Conservation (phyloP, 2,797 vertebrate genomes). For the Danio tinwini region DNA sequence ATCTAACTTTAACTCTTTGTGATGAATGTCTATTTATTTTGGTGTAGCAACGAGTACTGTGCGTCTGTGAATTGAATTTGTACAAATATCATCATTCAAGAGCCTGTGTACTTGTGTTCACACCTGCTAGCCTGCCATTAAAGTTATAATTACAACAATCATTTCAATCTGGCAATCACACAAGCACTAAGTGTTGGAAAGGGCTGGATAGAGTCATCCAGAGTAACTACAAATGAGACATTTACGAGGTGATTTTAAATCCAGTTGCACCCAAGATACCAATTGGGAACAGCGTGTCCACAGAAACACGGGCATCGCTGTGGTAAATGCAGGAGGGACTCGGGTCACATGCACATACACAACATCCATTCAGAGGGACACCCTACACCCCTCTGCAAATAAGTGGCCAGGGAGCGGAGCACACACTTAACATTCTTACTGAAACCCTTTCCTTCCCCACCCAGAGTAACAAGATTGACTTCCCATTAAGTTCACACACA, state of each 20-base stretch:
- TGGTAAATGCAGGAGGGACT: slow-evolving; percentile 31
- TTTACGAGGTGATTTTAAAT: slow-evolving; percentile 31
- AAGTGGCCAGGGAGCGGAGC: slow-evolving; percentile 63
- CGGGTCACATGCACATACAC: slow-evolving; percentile 37
- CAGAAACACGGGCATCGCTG: slow-evolving; percentile 33
- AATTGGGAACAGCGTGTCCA: slow-evolving; percentile 37
- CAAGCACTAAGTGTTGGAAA: neutral
- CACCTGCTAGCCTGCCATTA: neutral
- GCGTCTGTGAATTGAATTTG: slow-evolving; percentile 6
- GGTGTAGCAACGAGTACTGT: slow-evolving; percentile 5
- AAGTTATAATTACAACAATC: neutral
- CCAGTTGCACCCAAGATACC: slow-evolving; percentile 29
- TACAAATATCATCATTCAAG: slow-evolving; percentile 19
- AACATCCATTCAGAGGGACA: slow-evolving; percentile 50
- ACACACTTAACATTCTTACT: slow-evolving; percentile 68
- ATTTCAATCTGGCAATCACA: slow-evolving; percentile 1
- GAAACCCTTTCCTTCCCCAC: slow-evolving; percentile 59
- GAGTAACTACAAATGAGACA: slow-evolving; percentile 11
- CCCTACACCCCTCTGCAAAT: slow-evolving; percentile 66
- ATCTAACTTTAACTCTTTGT: neutral
- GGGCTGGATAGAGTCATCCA: neutral
- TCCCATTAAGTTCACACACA: slow-evolving; percentile 11
- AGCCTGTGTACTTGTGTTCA: neutral
- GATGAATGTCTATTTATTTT: neutral
- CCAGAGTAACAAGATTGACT: slow-evolving; percentile 47